A percentile compares a stretch with the other conserved stretches of the same genome.
These are phyloP conservation scores for Pachyrhynchus sulphureomaculatus DNA, from an alignment of 1,140 invertebrate species.

Conservation along the genomic window DNA sequence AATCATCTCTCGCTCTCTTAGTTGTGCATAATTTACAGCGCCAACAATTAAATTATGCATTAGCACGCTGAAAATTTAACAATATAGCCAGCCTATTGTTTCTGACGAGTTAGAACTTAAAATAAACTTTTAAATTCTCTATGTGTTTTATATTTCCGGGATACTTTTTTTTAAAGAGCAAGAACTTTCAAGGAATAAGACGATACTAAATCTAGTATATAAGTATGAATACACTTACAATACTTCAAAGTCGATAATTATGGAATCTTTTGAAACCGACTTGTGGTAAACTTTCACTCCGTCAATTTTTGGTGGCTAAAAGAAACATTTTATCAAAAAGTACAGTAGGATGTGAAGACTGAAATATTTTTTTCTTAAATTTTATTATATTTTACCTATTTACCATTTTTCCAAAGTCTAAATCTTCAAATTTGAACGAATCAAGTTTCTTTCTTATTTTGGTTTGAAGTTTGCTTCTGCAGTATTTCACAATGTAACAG, in stretches of 20 bases:
- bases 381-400: too few species aligned
- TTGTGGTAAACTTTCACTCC: slow-evolving; percentile 93
- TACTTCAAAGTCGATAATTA: slow-evolving; percentile 91
- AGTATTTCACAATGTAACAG: slow-evolving; percentile 75
- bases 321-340: slow-evolving; percentile 49
- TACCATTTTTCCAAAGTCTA: slow-evolving; percentile 86
- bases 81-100: too few species aligned
- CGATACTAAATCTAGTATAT: not conserved
- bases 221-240: slow-evolving; percentile 66
- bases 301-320: slow-evolving; percentile 83
- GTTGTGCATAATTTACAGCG: too few species aligned
- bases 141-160: too few species aligned
- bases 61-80: too few species aligned
- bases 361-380: too few species aligned
- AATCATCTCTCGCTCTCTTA: too few species aligned
- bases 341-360: too few species aligned
- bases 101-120: too few species aligned
- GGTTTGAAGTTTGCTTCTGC: slow-evolving; percentile 80
- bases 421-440: slow-evolving; percentile 87
- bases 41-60: too few species aligned
- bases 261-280: slow-evolving; percentile 85
- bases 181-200: not conserved
- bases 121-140: too few species aligned
- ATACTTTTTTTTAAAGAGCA: not conserved
- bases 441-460: slow-evolving; percentile 78